Evolutionary conservation across 92 coral and sea anemone species (phyloP).

Genomic region (Umimayanthus kanabou): DNA sequence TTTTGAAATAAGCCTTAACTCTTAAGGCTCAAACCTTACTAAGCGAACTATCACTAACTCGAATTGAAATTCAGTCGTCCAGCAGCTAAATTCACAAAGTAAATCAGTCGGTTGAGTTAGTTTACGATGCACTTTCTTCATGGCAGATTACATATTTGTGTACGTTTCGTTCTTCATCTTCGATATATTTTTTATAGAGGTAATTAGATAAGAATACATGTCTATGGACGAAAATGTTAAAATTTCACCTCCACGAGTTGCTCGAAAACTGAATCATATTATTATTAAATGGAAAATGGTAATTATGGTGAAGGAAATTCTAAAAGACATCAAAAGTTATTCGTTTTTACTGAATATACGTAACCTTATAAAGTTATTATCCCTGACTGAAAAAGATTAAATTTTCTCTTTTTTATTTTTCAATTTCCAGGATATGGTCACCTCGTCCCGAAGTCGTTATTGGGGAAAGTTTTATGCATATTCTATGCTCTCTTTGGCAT

Average conservation of each 20-base stretch:
- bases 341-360: background rate
- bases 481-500: constrained; percentile 90
- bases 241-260: background rate
- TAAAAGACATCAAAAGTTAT: background rate
- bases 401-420: constrained; percentile 21
- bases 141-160: no score
- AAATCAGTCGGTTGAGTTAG: no score
- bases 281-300: background rate
- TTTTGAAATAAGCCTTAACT: background rate
- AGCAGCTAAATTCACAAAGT: background rate
- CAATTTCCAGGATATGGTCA: constrained; percentile 89
- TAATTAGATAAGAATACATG: background rate
- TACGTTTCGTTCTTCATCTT: no score
- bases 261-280: background rate
- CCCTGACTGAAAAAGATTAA: background rate
- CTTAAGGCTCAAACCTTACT: background rate
- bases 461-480: constrained; percentile 83
- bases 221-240: background rate
- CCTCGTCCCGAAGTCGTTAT: constrained; percentile 75
- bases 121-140: no score
- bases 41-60: background rate
- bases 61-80: background rate
- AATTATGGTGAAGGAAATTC: background rate
- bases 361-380: background rate
- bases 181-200: background rate